Base-by-base conservation (phyloP, 2,888 invertebrate genomes). In the Caenorhabditis parvicauda region DNA sequence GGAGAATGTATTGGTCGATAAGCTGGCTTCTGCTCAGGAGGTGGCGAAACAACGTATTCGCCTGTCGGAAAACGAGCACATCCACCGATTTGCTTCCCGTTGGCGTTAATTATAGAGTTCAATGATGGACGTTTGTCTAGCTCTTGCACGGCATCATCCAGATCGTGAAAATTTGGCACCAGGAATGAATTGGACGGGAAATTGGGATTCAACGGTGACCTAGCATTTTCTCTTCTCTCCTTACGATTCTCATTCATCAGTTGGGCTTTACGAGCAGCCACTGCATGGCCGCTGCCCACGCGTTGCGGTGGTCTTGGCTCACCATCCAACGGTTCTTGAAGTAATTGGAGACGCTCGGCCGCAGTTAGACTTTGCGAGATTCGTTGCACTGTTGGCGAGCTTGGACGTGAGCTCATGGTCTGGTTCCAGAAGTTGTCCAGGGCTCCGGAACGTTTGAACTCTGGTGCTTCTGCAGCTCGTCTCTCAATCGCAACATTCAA, bases 21-120 rank as follows among this genome's bases (percentile, higher is more conserved):
- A 38, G 62, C 54, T 17, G 52, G n/a, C 19, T 38, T 14, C 22
- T 3, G 14, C 7, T 42, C 4, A 5, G 64, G 59, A 3, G 70
- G 68, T 1, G 72, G 70, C n/a, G 72, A 67, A 38, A 70, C 58
- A 14, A 64, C 63, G 37, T 66, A 54, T 6, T 76, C 74, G 3
- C 67, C 72, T 1, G 74, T 75, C 9, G 79, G 79, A 51, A 79
- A 79, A 37, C 75, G 58, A 12, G 64, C 75, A 46, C 77, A 78
- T 29, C 74, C 76, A 12, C 68, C 66, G 17, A 62, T 41, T 50
- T 54, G 7, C 46, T 51, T 21, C 47, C 45, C 44, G 14, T 52
- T 3, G 48, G 45, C 5, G 49, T n/a, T n/a, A n/a, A n/a, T n/a
- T n/a, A n/a, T n/a, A n/a, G n/a, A n/a, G n/a, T n/a, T n/a, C n/a